A percentile compares a stretch with the other conserved stretches of the same genome.
Evolutionary conservation across 2,888 invertebrate genomes (phyloP).

Genomic region (Slavum lentiscoides): DNA sequence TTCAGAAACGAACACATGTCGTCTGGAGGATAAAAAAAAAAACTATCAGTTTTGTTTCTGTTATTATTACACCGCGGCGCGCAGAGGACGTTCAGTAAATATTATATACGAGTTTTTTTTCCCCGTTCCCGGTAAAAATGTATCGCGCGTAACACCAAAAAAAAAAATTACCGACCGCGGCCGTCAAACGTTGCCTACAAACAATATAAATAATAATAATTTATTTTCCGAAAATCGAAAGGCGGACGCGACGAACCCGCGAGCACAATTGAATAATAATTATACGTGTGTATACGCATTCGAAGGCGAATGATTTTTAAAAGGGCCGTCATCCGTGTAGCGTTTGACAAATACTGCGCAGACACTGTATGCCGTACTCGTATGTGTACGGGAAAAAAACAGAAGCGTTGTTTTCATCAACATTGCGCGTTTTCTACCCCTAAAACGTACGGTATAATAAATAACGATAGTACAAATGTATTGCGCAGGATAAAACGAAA

Average conservation of each 20-base stretch:
- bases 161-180: too few species aligned
- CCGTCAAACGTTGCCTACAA: background rate
- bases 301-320: background rate
- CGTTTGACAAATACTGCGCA: conserved; percentile 6
- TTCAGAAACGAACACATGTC: conserved; percentile 44
- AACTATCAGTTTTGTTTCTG: background rate
- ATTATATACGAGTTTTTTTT: background rate
- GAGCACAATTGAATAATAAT: conserved; percentile 42
- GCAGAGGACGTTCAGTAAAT: background rate
- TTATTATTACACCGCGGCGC: background rate
- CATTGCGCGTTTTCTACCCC: too few species aligned
- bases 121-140: background rate
- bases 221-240: conserved; percentile 13
- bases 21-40: conserved; percentile 27
- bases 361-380: background rate
- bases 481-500: too few species aligned
- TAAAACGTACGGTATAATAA: too few species aligned
- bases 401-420: too few species aligned
- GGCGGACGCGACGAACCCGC: conserved; percentile 15
- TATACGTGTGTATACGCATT: conserved; percentile 1
- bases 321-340: conserved; percentile 18
- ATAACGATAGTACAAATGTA: too few species aligned
- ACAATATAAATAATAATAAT: conserved; percentile 23
- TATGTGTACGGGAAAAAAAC: too few species aligned
- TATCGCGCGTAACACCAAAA: background rate